A percentile compares a stretch with the other conserved stretches of the same genome.
Evolutionary conservation across 2,888 invertebrate species (phyloP).

Genomic region (Lepetodrilus schrolli): DNA sequence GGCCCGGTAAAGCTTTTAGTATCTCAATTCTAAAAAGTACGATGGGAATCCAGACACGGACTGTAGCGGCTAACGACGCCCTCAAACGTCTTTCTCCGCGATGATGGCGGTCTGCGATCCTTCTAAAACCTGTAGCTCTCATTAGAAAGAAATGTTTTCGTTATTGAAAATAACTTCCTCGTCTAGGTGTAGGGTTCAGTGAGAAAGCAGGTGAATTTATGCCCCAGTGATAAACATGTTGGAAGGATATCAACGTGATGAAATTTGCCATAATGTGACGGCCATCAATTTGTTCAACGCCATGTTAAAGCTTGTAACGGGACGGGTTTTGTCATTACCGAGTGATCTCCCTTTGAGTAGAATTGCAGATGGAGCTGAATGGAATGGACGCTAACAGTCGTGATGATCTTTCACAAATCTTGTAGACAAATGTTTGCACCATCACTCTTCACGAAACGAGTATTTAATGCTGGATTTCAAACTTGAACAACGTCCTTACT

Average conservation of each 20-base stretch:
- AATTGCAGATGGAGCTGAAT: conserved; percentile 10
- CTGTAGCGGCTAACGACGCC: background rate
- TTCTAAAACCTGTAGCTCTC: background rate
- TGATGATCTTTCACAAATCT: conserved; percentile 9
- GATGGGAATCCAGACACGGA: conserved; percentile 3
- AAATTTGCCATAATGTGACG: conserved; percentile 26
- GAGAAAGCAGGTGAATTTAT: conserved; percentile 26
- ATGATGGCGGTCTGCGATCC: background rate
- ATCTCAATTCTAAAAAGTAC: background rate
- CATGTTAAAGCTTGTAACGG: conserved; percentile 18
- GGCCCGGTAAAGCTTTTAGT: conserved; percentile 23
- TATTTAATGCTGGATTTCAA: conserved; percentile 17
- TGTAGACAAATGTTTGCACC: background rate
- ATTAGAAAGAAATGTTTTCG: conserved; percentile 15
- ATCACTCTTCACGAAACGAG: conserved; percentile 16
- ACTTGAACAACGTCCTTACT: background rate
- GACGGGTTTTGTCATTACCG: conserved; percentile 16
- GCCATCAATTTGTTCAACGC: conserved; percentile 28
- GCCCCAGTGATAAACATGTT: conserved; percentile 28
- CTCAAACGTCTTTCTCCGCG: background rate
- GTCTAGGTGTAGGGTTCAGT: background rate
- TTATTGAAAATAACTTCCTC: conserved; percentile 21
- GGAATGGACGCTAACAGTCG: conserved; percentile 15
- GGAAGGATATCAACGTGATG: conserved; percentile 25
- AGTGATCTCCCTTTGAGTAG: conserved; percentile 13